Conservation (phyloP, 2,888 invertebrate species). For the Alloscopus bannaensis region DNA sequence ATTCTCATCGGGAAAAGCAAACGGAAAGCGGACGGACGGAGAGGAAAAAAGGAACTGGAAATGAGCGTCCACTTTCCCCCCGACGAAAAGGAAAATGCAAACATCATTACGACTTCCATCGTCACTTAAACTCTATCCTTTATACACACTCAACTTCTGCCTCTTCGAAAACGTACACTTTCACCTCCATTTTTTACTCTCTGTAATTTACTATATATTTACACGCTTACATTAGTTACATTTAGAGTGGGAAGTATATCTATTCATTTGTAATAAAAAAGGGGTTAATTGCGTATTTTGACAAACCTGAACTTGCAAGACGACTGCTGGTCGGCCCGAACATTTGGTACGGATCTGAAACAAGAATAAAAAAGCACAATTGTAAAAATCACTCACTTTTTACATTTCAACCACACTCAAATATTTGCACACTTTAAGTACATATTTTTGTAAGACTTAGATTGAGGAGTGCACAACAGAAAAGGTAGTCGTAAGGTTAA, state of each 20-base stretch:
- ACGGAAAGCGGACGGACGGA: not conserved
- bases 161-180: not conserved
- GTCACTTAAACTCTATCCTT: constrained; percentile 6
- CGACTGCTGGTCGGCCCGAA: constrained; percentile 97
- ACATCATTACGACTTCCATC: constrained; percentile 44
- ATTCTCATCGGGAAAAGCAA: not conserved
- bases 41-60: constrained; percentile 39
- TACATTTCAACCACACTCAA: not conserved
- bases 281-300: no score
- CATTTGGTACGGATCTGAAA: constrained; percentile 98
- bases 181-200: no score
- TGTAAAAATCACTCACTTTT: not conserved
- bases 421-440: not conserved
- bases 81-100: constrained; percentile 35
- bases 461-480: no score
- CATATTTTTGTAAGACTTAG: not conserved
- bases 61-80: constrained; percentile 38
- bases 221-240: no score
- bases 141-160: not conserved
- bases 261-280: no score
- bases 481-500: no score
- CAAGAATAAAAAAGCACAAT: constrained; percentile 73
- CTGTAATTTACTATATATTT: no score
- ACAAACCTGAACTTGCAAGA: constrained; percentile 93
- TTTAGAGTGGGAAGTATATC: no score